Conservation (phyloP, 2,888 invertebrate genomes). For the Erebia epiphron region DNA sequence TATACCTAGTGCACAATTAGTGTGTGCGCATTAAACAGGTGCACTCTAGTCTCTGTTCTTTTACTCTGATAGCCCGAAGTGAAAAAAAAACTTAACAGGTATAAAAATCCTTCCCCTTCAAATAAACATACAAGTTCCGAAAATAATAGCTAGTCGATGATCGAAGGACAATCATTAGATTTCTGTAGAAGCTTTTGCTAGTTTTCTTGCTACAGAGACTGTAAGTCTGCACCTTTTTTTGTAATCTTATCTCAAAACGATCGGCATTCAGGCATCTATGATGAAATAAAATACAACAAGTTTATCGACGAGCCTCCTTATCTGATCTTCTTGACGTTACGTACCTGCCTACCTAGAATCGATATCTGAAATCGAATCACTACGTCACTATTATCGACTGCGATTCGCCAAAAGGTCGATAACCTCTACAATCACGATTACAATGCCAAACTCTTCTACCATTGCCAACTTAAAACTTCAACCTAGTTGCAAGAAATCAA, state of each 20-base stretch:
- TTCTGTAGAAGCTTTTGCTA: background rate
- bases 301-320: constrained; percentile 27
- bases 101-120: no score
- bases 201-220: background rate
- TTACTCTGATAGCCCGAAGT: no score
- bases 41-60: no score
- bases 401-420: constrained; percentile 35
- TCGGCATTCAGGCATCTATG: constrained; percentile 19
- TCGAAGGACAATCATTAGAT: no score
- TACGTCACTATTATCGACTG: constrained; percentile 33
- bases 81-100: no score
- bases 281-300: constrained; percentile 30
- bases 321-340: constrained; percentile 34
- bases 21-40: no score
- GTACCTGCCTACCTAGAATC: constrained; percentile 27
- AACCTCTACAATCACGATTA: constrained; percentile 33
- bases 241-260: constrained; percentile 5
- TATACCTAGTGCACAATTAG: no score
- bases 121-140: no score
- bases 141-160: background rate
- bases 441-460: constrained; percentile 32
- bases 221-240: background rate
- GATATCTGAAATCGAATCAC: constrained; percentile 39
- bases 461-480: constrained; percentile 9
- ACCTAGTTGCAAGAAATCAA: constrained; percentile 5